Conservation (phyloP, 2,113 vertebrate species). For the Salvator merianae region DNA sequence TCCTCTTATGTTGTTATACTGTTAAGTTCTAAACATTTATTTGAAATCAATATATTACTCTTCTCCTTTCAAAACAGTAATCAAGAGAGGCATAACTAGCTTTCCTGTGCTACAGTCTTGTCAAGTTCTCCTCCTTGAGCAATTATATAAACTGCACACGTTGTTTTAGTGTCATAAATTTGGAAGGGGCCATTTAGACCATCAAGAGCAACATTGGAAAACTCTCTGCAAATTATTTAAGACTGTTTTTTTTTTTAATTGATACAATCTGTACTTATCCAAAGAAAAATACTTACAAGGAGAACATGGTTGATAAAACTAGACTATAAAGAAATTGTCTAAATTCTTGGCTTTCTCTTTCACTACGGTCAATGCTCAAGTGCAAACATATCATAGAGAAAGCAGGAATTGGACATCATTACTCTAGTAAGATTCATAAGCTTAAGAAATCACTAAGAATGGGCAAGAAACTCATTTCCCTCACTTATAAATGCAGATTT, state of each 20-base stretch:
- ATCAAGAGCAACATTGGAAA: too few species aligned
- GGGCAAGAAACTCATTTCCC: too few species aligned
- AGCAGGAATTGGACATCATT: not conserved
- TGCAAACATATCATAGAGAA: not conserved
- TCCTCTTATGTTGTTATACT: too few species aligned
- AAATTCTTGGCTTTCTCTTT: not conserved
- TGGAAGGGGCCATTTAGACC: too few species aligned
- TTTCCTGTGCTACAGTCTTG: not conserved
- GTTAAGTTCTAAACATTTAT: too few species aligned
- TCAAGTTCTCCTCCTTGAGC: not conserved
- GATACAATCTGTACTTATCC: too few species aligned
- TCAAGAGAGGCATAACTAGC: too few species aligned
- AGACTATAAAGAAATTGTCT: not conserved
- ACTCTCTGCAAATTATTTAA: too few species aligned
- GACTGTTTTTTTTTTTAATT: too few species aligned
- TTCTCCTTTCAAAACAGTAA: not conserved
- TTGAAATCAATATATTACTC: too few species aligned
- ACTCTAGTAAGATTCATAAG: not conserved
- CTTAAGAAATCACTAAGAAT: not conserved
- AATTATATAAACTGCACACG: not conserved
- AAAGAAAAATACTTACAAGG: too few species aligned
- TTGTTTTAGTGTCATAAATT: not conserved
- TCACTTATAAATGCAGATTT: too few species aligned
- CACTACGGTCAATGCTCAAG: not conserved
- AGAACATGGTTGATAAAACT: not conserved